Conservation (phyloP, 2,113 vertebrate species). For the Caloenas nicobarica region DNA sequence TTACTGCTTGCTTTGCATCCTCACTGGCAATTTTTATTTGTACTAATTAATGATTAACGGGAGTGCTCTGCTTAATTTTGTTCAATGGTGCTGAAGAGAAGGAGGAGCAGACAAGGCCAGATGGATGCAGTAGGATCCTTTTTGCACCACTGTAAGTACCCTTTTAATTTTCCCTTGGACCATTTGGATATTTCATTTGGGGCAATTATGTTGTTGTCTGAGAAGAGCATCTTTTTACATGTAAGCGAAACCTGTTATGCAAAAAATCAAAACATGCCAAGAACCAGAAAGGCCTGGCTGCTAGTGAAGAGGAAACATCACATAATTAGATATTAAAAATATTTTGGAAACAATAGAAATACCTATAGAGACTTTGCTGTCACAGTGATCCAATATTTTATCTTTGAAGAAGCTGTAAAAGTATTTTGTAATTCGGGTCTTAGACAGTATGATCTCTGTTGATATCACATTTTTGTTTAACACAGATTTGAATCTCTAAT, state of each 20-base stretch:
- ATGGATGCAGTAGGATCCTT: not conserved
- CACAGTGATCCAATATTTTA: not conserved
- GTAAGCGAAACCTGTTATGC: not conserved
- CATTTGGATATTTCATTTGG: not conserved
- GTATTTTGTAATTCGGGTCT: not conserved
- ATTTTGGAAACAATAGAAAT: not conserved
- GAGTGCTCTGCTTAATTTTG: not conserved
- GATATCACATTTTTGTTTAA: not conserved
- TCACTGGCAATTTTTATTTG: not conserved
- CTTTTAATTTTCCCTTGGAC: not conserved
- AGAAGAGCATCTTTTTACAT: not conserved
- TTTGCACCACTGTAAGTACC: conserved; percentile 17
- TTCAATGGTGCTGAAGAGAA: not conserved
- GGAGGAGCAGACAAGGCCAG: not conserved
- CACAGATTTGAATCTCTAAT: not conserved
- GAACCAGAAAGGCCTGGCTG: not conserved
- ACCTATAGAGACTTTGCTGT: not conserved
- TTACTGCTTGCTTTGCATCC: not conserved
- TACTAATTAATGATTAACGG: conserved; percentile 44
- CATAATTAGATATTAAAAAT: not conserved
- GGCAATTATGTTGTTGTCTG: not conserved
- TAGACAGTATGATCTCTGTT: not conserved
- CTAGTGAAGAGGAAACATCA: not conserved
- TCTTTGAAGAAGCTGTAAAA: not conserved
- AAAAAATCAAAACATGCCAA: not conserved